phyloP scores from a whole-genome alignment of 1,140 invertebrate species.

The Ceratina australensis region DNA sequence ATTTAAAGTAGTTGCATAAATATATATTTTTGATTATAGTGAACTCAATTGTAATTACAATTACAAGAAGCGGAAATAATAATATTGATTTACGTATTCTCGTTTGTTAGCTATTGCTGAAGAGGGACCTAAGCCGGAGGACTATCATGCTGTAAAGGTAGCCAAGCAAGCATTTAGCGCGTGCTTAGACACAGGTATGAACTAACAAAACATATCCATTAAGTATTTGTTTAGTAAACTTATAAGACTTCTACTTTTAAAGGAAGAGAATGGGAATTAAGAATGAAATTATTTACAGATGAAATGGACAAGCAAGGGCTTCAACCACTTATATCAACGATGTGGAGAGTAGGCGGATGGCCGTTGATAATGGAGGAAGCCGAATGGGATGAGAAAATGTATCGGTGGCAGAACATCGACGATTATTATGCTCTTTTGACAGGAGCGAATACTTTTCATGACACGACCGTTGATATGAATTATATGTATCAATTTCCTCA shows the following conservation, averaged over 20 bases:
- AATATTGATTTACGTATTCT: too few relatives aligned
- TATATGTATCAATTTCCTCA: too few relatives aligned
- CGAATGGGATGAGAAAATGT: not conserved
- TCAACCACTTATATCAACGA: not conserved
- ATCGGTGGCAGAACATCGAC: conserved; percentile 12
- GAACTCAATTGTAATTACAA: too few relatives aligned
- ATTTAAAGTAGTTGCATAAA: too few relatives aligned
- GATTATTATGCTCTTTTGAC: not conserved
- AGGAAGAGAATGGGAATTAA: not conserved
- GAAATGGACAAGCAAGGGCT: not conserved
- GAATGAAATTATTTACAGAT: not conserved
- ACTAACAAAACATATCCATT: too few relatives aligned
- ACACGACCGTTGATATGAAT: not conserved
- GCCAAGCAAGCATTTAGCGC: too few relatives aligned
- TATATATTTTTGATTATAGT: too few relatives aligned
- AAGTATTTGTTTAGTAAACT: not conserved
- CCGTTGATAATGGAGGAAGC: not conserved
- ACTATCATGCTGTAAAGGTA: too few relatives aligned
- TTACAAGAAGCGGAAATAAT: too few relatives aligned
- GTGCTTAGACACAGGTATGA: too few relatives aligned
- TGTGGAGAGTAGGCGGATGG: not conserved
- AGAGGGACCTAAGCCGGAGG: too few relatives aligned
- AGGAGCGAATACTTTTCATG: not conserved
- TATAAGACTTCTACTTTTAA: not conserved
- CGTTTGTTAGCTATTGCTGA: too few relatives aligned